Evolutionary conservation across 2,113 vertebrate genomes (phyloP), one percentile per base, ranked within the genome.

Genomic region (Aphyosemion australe): DNA sequence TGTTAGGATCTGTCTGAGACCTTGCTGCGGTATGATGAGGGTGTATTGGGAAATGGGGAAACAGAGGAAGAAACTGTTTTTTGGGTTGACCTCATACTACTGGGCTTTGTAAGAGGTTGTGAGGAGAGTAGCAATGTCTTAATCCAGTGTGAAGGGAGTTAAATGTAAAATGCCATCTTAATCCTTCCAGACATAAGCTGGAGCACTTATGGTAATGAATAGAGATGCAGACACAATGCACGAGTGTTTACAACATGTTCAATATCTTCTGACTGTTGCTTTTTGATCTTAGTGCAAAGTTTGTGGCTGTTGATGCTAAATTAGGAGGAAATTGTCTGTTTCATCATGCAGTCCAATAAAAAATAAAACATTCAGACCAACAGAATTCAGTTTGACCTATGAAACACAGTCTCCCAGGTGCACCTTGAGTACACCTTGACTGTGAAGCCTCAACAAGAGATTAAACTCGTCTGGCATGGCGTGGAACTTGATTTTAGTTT

Each of bases 391-490:
- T 34, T 13, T n/a, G n/a, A 20, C 12, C 42, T 18, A 9, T 56
- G 32, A 4, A 13, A 19, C 13, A 84, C 96, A 99, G 67, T 92
- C 88, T 34, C 93, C 93, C 66, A 98, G 92, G 41, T 97, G 96
- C 48, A 99, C 68, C 56, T 88, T 94, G 74, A 98, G 86, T 59
- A 98, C 91, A 8, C 97, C 97, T 85, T 94, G 90, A 47, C 86
- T 69, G 70, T 99, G 95, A 72, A 99, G 93, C 48, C 88, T 88
- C 47, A 98, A 80, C 78, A 99, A 87, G 39, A 94, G 92, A 14
- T 89, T 89, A 37, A 55, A 55, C 34, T 55, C 53, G 4, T 39
- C 53, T 11, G 53, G 53, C 46, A 99, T 98, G 45, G 95, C 89
- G 20, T 99, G 97, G 61, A 97, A 91, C 20, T 88, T 92, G 0